Evolutionary conservation across 1,140 invertebrate genomes (phyloP), one percentile per base, ranked within the genome.

Genomic region (Palaemon carinicauda): DNA sequence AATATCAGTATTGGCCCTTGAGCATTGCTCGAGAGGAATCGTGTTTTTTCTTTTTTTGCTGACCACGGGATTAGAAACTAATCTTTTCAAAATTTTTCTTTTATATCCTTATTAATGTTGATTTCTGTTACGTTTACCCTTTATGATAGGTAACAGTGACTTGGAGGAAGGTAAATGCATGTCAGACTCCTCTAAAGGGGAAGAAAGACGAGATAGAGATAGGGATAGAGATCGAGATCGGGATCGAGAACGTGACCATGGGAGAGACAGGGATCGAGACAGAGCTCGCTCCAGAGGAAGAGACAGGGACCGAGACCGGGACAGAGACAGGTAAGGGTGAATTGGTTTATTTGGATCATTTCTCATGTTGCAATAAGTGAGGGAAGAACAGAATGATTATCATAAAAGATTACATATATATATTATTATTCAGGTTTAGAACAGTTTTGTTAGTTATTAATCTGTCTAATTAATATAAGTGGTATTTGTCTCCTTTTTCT

Each of bases 231-330:
- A 87, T 75, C 88, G 82, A 53, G 60, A 77, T 78, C 77, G 85
- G 73, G 88, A 88, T n/a, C 65, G 89, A 88, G 82, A 89, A 82
- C 56, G 74, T 65, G 24, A 53, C 41, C 65, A 80, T 52, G 19
- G 83, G 15, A 80, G 87, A 15, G 88, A 88, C 21, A 65, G 89
- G 50, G 84, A 87, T 88, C 89, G 89, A 52, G 90, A 89, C 51
- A 89, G 90, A 80, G 86, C 89, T 56, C 84, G 89, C 24, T 87
- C 87, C 21, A 81, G 89, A 56, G 87, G 81, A 3, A 71, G 88
- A 41, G 87, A 87, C 31, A 91, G 93, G 1, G 93, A 93, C 85
- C 92, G 90, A 90, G 91, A 92, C 17, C 15, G 88, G 24, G 88
- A 84, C 50, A 74, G n/a, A 89, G 90, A 87, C 88, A 88, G 88